Conservation (phyloP, 2,888 invertebrate genomes). For the Hypomecis punctinalis region DNA sequence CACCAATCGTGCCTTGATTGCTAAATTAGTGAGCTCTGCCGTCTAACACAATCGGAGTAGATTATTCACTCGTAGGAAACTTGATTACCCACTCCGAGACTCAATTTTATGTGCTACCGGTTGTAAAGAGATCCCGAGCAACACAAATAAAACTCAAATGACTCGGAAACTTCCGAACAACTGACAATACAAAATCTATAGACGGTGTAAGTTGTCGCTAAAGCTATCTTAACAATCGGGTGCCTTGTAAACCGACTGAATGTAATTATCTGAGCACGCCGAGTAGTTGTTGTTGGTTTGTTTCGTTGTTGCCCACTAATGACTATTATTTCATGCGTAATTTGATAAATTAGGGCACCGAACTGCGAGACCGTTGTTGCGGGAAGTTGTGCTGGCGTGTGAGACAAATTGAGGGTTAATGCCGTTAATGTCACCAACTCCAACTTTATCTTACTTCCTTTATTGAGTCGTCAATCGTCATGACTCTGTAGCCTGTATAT, state of each 20-base stretch:
- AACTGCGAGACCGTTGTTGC: slow-evolving; percentile 35
- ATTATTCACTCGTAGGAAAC: slow-evolving; percentile 7
- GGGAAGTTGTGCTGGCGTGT: slow-evolving; percentile 20
- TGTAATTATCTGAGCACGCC: slow-evolving; percentile 25
- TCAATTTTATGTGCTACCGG: slow-evolving; percentile 11
- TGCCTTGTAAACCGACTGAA: slow-evolving; percentile 27
- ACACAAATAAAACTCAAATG: slow-evolving; percentile 18
- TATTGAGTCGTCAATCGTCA: neutral
- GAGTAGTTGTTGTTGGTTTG: slow-evolving; percentile 38
- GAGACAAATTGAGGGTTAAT: slow-evolving; percentile 20
- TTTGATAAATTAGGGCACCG: slow-evolving; percentile 37
- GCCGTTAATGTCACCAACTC: slow-evolving; percentile 1
- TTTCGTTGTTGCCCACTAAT: slow-evolving; percentile 34
- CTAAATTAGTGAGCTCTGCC: slow-evolving; percentile 23
- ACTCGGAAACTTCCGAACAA: slow-evolving; percentile 17
- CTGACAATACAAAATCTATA: slow-evolving; percentile 1
- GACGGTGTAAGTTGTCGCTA: slow-evolving; percentile 6
- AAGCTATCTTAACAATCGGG: slow-evolving; percentile 18
- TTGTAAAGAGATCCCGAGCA: slow-evolving; percentile 8
- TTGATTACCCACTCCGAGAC: slow-evolving; percentile 12
- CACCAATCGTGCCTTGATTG: slow-evolving; percentile 31
- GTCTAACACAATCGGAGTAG: slow-evolving; percentile 2
- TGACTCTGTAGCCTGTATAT: neutral
- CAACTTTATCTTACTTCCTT: neutral
- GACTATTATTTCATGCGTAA: slow-evolving; percentile 40